Conservation (phyloP, 2,113 vertebrate genomes). For the Strigops habroptila region DNA sequence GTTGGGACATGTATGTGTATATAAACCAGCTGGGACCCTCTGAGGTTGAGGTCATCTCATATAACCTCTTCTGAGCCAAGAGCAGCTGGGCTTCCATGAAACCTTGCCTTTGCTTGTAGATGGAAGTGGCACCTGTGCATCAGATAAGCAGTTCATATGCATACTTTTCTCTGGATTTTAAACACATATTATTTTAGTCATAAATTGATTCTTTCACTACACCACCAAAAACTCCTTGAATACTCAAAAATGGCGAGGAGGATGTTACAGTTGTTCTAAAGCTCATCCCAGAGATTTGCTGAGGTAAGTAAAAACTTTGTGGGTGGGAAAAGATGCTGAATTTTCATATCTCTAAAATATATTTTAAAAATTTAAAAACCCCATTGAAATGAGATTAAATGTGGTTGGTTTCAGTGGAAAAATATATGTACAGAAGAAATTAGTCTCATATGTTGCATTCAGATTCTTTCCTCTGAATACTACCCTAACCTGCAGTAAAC, state of each 20-base stretch:
- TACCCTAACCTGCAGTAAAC: neutral
- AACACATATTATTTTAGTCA: neutral
- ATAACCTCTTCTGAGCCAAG: neutral
- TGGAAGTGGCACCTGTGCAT: fast-evolving
- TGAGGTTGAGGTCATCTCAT: neutral
- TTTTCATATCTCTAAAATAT: neutral
- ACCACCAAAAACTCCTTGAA: neutral
- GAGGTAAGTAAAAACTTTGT: neutral
- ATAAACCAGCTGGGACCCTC: neutral
- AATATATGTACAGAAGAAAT: neutral
- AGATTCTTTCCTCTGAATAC: neutral
- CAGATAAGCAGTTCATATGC: neutral
- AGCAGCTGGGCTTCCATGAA: neutral
- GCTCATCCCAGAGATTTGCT: neutral
- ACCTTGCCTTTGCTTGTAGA: neutral
- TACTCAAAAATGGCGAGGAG: neutral
- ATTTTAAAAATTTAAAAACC: fast-evolving
- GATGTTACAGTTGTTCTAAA: neutral
- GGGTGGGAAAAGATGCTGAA: neutral
- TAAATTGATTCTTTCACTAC: neutral
- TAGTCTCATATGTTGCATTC: neutral
- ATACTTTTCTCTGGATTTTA: neutral
- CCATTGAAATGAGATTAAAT: neutral
- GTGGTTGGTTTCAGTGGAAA: neutral
- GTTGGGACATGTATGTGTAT: neutral